Evolutionary conservation across 2,113 vertebrate genomes (phyloP).

Genomic region (Telmatochromis sp.): DNA sequence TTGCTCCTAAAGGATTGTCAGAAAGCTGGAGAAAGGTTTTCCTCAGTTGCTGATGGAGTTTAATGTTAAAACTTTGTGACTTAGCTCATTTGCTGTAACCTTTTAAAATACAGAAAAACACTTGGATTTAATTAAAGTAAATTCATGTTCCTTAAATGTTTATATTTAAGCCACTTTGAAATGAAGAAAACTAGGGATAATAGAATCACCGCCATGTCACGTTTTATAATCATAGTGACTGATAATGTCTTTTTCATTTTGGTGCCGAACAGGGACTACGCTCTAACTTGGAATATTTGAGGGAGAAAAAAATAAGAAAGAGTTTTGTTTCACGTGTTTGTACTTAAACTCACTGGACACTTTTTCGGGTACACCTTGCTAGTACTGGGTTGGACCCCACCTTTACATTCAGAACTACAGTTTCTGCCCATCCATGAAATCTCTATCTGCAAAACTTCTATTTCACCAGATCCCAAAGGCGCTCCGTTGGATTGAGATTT

Average conservation of each 20-base stretch:
- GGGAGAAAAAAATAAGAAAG: neutral
- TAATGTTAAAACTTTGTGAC: neutral
- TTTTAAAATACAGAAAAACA: neutral
- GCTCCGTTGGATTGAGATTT: neutral
- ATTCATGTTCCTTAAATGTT: neutral
- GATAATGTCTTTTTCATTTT: neutral
- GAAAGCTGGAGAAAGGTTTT: neutral
- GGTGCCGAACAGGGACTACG: neutral
- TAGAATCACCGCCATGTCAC: neutral
- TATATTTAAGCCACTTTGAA: neutral
- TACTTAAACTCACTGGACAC: neutral
- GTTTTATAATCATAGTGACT: neutral
- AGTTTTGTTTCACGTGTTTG: neutral
- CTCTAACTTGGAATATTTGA: neutral
- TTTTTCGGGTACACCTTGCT: neutral
- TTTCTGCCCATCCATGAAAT: neutral
- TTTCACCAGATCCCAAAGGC: neutral
- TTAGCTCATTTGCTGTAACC: neutral
- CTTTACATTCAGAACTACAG: neutral
- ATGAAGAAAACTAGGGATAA: neutral
- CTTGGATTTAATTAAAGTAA: neutral
- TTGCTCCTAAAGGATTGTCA: neutral
- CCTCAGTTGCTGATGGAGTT: neutral
- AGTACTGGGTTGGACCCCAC: neutral
- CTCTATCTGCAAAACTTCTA: neutral